Percentiles rank a stretch among this genome's conserved stretches.
Conservation (phyloP, 2,888 invertebrate species). For the Hoplodrina ambigua region DNA sequence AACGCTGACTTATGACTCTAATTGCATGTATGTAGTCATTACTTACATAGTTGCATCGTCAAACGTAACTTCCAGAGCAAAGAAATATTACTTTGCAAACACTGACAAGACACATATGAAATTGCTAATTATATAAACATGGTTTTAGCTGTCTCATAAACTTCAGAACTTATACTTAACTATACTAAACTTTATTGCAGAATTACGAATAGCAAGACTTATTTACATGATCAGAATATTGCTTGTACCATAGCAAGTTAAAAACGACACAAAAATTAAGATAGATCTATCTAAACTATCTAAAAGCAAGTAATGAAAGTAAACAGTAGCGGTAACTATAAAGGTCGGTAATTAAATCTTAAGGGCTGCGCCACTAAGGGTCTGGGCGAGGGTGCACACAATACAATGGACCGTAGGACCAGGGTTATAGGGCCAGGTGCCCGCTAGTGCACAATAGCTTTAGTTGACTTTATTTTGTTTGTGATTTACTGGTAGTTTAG, state of each 20-base stretch:
- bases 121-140: conserved; percentile 5
- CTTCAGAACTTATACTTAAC: not conserved
- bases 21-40: conserved; percentile 1
- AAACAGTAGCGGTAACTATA: conserved; percentile 76
- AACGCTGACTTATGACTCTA: not conserved
- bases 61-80: not conserved
- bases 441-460: conserved; percentile 69
- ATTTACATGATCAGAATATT: not conserved
- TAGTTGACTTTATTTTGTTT: conserved; percentile 76
- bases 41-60: not conserved
- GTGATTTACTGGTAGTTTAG: conserved; percentile 62
- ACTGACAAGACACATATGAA: conserved; percentile 12
- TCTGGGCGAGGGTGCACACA: conserved; percentile 70
- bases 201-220: not conserved
- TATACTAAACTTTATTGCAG: conserved; percentile 1
- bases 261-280: conserved; percentile 1
- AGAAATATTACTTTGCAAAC: conserved; percentile 12
- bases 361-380: conserved; percentile 67
- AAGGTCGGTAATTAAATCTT: conserved; percentile 85
- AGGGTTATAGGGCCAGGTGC: conserved; percentile 72
- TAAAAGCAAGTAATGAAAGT: conserved; percentile 70
- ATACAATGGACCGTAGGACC: conserved; percentile 51
- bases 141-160: conserved; percentile 9
- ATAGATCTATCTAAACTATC: conserved; percentile 21
- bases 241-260: not conserved